Evolutionary conservation across 2,113 vertebrate species (phyloP).

Genomic region (Ciconia stormi): DNA sequence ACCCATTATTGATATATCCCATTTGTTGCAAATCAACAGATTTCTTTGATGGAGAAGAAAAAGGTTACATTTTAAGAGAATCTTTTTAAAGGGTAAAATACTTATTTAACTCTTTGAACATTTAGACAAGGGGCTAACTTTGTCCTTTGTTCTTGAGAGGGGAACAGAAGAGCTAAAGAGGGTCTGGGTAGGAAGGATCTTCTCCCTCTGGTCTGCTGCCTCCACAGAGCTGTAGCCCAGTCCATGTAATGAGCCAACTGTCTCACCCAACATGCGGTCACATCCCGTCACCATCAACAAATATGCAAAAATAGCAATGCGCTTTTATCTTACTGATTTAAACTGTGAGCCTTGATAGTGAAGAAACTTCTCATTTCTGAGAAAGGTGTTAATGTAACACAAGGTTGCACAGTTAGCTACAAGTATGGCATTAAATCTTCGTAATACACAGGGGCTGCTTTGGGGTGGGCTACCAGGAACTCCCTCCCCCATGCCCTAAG

Average conservation of each 20-base stretch:
- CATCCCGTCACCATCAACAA: neutral
- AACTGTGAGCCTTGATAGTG: neutral
- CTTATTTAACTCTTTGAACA: neutral
- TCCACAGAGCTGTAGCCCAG: neutral
- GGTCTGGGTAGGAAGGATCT: neutral
- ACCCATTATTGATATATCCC: accelerated
- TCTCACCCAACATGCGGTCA: neutral
- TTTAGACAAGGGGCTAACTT: neutral
- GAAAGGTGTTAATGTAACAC: neutral
- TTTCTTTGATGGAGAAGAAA: neutral
- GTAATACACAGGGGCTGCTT: neutral
- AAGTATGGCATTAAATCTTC: neutral
- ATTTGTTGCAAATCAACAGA: neutral
- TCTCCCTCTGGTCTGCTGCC: neutral
- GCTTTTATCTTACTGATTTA: neutral
- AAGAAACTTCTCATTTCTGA: neutral
- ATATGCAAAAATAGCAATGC: neutral
- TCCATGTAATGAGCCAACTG: neutral
- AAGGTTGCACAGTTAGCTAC: neutral
- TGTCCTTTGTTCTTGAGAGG: neutral
- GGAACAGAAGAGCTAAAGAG: neutral
- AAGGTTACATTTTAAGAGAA: neutral
- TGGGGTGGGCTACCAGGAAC: neutral
- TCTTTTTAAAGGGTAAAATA: neutral
- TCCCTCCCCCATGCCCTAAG: no score